A percentile compares a stretch with the other conserved stretches of the same genome.
These are phyloP conservation scores for Pseudonaja textilis DNA, from an alignment of 2,113 vertebrate genomes.

Conservation along the genomic window DNA sequence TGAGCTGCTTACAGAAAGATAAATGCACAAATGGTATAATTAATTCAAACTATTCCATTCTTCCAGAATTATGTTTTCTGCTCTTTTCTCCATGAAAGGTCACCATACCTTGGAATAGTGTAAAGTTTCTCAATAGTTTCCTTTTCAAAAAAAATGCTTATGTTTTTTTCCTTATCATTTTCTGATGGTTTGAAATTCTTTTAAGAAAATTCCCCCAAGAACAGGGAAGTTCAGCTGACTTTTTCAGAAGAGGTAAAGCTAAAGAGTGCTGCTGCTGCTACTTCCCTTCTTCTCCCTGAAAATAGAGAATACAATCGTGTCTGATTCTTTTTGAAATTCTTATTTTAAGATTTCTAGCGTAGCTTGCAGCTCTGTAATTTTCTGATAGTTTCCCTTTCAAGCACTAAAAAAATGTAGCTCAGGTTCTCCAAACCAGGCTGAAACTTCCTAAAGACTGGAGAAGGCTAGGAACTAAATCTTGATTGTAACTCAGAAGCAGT, in stretches of 20 bases:
- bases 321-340: neutral
- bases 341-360: neutral
- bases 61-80: neutral
- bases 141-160: neutral
- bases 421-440: neutral
- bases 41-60: neutral
- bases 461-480: neutral
- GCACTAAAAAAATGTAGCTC: neutral
- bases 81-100: neutral
- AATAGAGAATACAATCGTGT: neutral
- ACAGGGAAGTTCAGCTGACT: neutral
- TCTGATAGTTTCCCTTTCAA: neutral
- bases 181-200: neutral
- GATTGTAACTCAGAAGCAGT: neutral
- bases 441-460: neutral
- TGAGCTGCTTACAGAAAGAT: no score
- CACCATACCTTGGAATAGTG: neutral
- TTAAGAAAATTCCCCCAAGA: neutral
- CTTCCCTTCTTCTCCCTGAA: neutral
- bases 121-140: neutral
- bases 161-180: neutral
- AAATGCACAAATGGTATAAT: neutral
- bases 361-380: neutral
- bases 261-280: neutral
- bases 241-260: neutral